Evolutionary conservation across 2,113 vertebrate genomes (phyloP).

Genomic region (Oncorhynchus clarkii): DNA sequence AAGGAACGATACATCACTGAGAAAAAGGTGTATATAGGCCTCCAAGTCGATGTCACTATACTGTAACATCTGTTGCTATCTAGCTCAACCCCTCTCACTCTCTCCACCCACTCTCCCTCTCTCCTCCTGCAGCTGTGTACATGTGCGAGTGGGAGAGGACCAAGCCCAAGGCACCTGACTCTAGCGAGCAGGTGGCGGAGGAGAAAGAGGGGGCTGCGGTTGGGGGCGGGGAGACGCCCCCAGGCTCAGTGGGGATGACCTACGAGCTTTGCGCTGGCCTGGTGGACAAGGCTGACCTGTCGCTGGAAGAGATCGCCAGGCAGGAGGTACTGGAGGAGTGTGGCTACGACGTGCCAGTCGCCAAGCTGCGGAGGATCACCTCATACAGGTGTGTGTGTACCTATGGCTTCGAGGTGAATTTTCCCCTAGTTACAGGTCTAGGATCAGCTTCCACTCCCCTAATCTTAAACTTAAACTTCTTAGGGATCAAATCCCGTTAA

Average conservation of each 20-base stretch:
- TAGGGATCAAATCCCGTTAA: too few relatives aligned
- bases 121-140: constrained; percentile 79
- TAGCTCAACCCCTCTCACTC: background rate
- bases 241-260: constrained; percentile 79
- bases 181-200: constrained; percentile 47
- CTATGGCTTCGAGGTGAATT: constrained; percentile 5
- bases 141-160: constrained; percentile 81
- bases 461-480: too few relatives aligned
- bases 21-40: too few relatives aligned
- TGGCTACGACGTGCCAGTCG: constrained; percentile 77
- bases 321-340: constrained; percentile 90
- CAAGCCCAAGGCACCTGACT: constrained; percentile 65
- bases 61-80: too few relatives aligned
- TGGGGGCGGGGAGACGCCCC: constrained; percentile 63
- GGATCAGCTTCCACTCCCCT: too few relatives aligned
- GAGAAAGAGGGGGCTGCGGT: constrained; percentile 20
- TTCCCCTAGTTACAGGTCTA: background rate
- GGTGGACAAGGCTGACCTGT: constrained; percentile 86
- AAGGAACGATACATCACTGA: too few relatives aligned
- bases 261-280: constrained; percentile 92
- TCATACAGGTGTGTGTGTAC: constrained; percentile 80
- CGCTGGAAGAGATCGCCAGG: constrained; percentile 86
- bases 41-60: too few relatives aligned
- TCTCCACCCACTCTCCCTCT: constrained; percentile 3
- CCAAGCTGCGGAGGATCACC: constrained; percentile 79